Percentiles rank a stretch among this genome's conserved stretches.
These are phyloP conservation scores for Enteromius thamalakanensis DNA, from an alignment of 2,797 vertebrate species.

Conservation along the genomic window DNA sequence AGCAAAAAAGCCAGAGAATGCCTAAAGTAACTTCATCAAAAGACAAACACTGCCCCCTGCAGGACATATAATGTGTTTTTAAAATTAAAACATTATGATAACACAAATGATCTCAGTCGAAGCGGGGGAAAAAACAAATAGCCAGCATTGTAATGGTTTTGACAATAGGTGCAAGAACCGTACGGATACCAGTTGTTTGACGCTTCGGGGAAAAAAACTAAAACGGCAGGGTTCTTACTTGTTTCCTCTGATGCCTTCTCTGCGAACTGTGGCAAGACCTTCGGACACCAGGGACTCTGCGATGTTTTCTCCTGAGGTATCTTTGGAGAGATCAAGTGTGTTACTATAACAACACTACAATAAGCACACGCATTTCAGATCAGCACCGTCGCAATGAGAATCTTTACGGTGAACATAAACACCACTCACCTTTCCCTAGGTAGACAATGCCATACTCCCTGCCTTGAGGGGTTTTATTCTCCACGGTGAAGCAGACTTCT, in stretches of 20 bases:
- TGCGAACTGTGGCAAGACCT: conserved; percentile 88
- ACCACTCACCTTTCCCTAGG: conserved; percentile 86
- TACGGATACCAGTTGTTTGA: not conserved
- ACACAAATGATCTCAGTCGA: not conserved
- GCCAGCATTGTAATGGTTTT: conserved; percentile 4
- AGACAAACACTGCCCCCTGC: not conserved
- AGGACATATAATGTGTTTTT: not conserved
- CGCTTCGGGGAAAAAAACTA: not conserved
- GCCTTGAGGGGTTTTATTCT: conserved; percentile 89
- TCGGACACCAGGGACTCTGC: conserved; percentile 91
- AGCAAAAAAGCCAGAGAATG: not conserved
- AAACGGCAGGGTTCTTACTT: conserved; percentile 71
- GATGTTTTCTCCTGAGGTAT: conserved; percentile 92
- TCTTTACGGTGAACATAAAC: not conserved
- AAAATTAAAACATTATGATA: conserved; percentile 10
- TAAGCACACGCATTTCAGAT: not conserved
- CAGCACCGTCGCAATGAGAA: not conserved
- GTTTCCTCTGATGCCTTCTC: conserved; percentile 91
- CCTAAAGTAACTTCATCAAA: not conserved
- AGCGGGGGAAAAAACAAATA: not conserved
- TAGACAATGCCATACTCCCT: conserved; percentile 96
- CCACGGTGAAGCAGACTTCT: conserved; percentile 97
- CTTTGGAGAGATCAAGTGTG: conserved; percentile 66
- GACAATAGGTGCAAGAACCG: conserved; percentile 17
- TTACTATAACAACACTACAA: not conserved